Evolutionary conservation across 2,888 invertebrate species (phyloP).

Genomic region (Boloria euphrosyne): DNA sequence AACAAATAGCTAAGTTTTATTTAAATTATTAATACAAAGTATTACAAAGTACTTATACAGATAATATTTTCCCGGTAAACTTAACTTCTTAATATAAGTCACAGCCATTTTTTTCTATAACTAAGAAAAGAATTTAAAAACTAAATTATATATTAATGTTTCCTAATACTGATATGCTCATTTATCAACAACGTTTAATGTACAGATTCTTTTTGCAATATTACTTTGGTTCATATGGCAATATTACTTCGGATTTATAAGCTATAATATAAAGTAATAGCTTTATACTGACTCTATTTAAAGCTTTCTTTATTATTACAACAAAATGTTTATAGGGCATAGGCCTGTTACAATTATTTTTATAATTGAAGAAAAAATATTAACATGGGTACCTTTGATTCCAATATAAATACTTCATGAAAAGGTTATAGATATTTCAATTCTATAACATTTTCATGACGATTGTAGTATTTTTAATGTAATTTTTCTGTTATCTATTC

Average conservation of each 20-base stretch:
- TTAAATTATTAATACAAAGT: not conserved
- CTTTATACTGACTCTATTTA: constrained; percentile 4
- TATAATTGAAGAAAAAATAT: not conserved
- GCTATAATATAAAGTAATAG: constrained; percentile 5
- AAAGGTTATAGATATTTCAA: too few relatives aligned
- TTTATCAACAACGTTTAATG: not conserved
- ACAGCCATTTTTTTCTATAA: constrained; percentile 41
- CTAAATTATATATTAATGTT: constrained; percentile 13
- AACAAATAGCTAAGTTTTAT: constrained; percentile 13
- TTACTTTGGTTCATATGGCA: constrained; percentile 40
- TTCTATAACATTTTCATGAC: too few relatives aligned
- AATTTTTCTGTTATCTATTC: too few relatives aligned
- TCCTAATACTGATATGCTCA: constrained; percentile 43
- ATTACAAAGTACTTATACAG: constrained; percentile 18
- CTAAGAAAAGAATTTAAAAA: constrained; percentile 8
- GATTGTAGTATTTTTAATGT: too few relatives aligned
- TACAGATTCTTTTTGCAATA: constrained; percentile 29
- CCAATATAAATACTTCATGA: too few relatives aligned
- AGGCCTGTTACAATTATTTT: too few relatives aligned
- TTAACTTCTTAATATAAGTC: constrained; percentile 36
- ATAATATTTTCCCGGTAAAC: constrained; percentile 10
- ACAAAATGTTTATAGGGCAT: not conserved
- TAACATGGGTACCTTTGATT: too few relatives aligned
- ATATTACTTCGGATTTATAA: constrained; percentile 30
- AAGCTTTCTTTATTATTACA: constrained; percentile 14